These are phyloP conservation scores for Carassius gibelio DNA, from an alignment of 2,113 vertebrate genomes.

Conservation along the genomic window DNA sequence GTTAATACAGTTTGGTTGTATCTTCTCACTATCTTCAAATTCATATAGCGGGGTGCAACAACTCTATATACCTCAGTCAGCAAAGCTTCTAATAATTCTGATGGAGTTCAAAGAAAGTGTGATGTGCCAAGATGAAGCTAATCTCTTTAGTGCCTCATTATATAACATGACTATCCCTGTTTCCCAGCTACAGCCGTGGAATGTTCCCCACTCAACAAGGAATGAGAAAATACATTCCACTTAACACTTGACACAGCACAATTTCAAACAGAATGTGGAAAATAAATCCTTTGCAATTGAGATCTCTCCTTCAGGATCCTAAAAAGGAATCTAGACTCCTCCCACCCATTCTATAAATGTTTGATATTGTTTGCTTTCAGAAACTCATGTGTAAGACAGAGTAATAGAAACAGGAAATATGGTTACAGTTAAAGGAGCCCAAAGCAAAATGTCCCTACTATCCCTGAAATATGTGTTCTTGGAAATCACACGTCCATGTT, in stretches of 20 bases:
- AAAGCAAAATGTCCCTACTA: background rate
- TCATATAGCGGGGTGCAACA: background rate
- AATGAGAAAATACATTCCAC: constrained; percentile 14
- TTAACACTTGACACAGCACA: background rate
- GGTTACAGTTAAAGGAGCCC: background rate
- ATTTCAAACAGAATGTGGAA: constrained; percentile 50
- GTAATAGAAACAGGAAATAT: background rate
- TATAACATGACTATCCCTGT: background rate
- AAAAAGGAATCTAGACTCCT: background rate
- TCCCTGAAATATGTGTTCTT: too few relatives aligned
- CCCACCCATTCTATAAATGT: background rate
- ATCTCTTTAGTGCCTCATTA: constrained; percentile 24
- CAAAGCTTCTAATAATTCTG: background rate
- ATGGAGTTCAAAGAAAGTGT: constrained; percentile 1
- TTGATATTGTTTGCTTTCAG: constrained; percentile 24
- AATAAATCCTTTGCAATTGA: constrained; percentile 28
- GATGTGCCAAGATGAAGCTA: constrained; percentile 14
- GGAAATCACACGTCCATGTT: too few relatives aligned
- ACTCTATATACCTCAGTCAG: background rate
- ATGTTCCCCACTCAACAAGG: constrained; percentile 5
- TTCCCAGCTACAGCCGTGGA: background rate
- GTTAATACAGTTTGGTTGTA: background rate
- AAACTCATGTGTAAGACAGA: background rate
- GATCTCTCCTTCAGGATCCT: background rate
- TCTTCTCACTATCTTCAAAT: background rate